Evolutionary conservation across 2,113 vertebrate genomes (phyloP).

Genomic region (Amblyopsis rosae): DNA sequence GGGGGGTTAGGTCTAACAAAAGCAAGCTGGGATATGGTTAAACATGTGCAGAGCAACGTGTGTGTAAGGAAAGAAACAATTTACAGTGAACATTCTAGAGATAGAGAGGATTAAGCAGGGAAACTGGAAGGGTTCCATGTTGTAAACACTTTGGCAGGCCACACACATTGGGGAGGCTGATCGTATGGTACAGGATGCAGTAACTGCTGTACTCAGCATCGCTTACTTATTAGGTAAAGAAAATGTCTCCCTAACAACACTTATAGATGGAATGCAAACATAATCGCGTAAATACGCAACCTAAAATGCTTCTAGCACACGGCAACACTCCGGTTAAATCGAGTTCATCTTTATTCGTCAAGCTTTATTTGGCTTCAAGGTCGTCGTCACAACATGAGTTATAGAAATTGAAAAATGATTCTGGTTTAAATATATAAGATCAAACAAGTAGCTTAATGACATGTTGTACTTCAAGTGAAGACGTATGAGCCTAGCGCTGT

Average conservation of each 20-base stretch:
- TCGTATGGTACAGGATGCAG: conserved; percentile 21
- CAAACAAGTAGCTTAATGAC: too few relatives aligned
- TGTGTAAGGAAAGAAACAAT: not conserved
- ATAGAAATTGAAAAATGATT: too few relatives aligned
- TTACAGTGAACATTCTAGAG: not conserved
- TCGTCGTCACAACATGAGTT: too few relatives aligned
- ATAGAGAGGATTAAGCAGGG: conserved; percentile 10
- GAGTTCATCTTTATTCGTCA: too few relatives aligned
- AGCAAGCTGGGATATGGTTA: not conserved
- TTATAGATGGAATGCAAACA: conserved; percentile 15
- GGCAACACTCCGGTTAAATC: too few relatives aligned
- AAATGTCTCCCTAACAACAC: conserved; percentile 12
- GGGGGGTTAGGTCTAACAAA: not conserved
- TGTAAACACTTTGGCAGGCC: conserved; percentile 31
- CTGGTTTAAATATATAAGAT: too few relatives aligned
- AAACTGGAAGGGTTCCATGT: conserved; percentile 35
- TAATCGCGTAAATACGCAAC: not conserved
- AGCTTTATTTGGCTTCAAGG: too few relatives aligned
- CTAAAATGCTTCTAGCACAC: not conserved
- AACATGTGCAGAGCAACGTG: not conserved
- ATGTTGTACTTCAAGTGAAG: too few relatives aligned
- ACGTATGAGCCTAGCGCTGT: too few relatives aligned
- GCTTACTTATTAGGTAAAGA: conserved; percentile 36
- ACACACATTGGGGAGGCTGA: conserved; percentile 15
- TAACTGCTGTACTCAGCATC: conserved; percentile 24